These are phyloP conservation scores for Corythucha ciliata DNA, from an alignment of 2,888 invertebrate species.

Conservation along the genomic window DNA sequence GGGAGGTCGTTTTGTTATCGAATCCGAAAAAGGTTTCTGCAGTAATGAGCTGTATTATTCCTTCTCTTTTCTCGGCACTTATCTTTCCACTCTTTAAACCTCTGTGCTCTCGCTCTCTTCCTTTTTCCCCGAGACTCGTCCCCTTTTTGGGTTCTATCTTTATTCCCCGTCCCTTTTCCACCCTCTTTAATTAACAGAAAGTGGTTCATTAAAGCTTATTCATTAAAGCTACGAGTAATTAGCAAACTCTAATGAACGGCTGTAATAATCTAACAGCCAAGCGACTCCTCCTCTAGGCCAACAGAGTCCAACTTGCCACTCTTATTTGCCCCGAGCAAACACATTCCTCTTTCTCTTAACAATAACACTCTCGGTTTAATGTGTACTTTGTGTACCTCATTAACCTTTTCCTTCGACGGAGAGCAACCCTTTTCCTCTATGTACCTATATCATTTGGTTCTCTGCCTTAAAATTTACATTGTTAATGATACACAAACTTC, in stretches of 20 bases:
- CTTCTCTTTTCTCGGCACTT: constrained; percentile 28
- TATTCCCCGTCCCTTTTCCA: neutral
- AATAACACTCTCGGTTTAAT: constrained; percentile 25
- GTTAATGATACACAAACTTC: constrained; percentile 7
- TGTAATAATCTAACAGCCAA: constrained; percentile 53
- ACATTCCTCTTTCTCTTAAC: constrained; percentile 26
- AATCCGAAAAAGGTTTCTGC: constrained; percentile 31
- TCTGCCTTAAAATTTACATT: neutral
- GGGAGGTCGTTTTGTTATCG: constrained; percentile 28
- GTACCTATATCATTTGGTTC: constrained; percentile 12
- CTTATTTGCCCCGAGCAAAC: constrained; percentile 31
- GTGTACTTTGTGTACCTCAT: constrained; percentile 29
- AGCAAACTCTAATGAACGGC: constrained; percentile 77
- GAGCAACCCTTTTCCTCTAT: no score
- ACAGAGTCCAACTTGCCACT: constrained; percentile 26
- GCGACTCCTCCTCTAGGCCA: no score
- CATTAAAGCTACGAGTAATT: constrained; percentile 84
- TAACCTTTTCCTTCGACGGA: constrained; percentile 21
- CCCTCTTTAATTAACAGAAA: constrained; percentile 79
- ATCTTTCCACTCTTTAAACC: constrained; percentile 32
- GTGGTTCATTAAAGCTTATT: constrained; percentile 85
- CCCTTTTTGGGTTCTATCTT: constrained; percentile 3
- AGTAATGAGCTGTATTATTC: constrained; percentile 32
- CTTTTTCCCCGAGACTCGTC: constrained; percentile 12
- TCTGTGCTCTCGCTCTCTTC: constrained; percentile 22